These are phyloP conservation scores for Tychaedon coryphoeus DNA, from an alignment of 2,113 vertebrate species.

Conservation along the genomic window DNA sequence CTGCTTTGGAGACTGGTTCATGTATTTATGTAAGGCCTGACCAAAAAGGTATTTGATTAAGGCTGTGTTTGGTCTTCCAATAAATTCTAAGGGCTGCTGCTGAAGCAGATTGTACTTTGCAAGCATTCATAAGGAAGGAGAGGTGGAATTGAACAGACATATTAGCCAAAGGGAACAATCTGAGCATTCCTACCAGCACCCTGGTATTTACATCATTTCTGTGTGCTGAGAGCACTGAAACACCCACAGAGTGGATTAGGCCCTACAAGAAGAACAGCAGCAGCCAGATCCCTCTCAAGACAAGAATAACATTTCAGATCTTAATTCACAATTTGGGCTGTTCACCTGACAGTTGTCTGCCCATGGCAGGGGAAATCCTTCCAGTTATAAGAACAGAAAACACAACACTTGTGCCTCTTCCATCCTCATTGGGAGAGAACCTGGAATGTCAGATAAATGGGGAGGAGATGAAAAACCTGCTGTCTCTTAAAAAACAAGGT, in stretches of 20 bases:
- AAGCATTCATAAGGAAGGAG: not conserved
- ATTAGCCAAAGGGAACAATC: not conserved
- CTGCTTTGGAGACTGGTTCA: not conserved
- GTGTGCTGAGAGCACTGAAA: not conserved
- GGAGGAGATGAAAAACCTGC: not conserved
- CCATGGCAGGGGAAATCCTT: not conserved
- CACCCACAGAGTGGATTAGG: not conserved
- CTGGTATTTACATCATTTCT: not conserved
- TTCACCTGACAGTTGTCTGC: not conserved
- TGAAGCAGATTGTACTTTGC: not conserved
- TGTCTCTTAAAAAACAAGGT: fast-evolving
- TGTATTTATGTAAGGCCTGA: not conserved
- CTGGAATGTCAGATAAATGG: not conserved
- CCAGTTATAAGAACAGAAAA: not conserved
- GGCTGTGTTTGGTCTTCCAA: not conserved
- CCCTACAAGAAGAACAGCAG: not conserved
- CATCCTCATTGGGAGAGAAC: not conserved
- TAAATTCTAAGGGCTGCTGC: not conserved
- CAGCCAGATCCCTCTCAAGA: not conserved
- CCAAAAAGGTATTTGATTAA: slow-evolving; percentile 14
- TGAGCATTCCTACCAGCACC: not conserved
- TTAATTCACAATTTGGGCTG: not conserved
- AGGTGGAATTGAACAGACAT: not conserved
- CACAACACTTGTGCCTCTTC: not conserved
- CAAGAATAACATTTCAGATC: not conserved